Conservation (phyloP, 2,113 vertebrate species). For the Psittacus erithacus region DNA sequence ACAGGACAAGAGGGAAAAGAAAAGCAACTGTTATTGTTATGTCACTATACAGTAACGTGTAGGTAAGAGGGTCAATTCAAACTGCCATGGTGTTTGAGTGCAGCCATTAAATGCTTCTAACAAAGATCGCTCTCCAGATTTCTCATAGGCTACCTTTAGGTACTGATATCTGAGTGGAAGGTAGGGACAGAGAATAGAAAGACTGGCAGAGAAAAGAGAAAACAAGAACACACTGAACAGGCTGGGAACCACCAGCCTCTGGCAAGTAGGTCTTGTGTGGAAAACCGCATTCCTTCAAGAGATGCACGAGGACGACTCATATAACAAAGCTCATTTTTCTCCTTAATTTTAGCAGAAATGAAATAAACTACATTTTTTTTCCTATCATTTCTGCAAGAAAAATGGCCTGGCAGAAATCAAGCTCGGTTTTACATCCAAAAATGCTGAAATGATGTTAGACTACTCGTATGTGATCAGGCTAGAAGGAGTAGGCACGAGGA, state of each 20-base stretch:
- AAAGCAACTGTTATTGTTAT: neutral
- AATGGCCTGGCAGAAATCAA: neutral
- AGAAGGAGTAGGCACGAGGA: constrained; percentile 44
- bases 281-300: neutral
- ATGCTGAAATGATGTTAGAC: neutral
- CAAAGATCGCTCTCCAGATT: neutral
- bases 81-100: neutral
- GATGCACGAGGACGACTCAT: neutral
- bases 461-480: constrained; percentile 24
- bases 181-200: neutral
- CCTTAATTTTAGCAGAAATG: neutral
- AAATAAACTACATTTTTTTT: neutral
- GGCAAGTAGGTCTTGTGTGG: neutral
- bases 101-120: neutral
- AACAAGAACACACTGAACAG: neutral
- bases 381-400: neutral
- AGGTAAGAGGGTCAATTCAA: neutral
- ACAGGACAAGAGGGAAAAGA: neutral
- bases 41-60: neutral
- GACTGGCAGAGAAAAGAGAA: neutral
- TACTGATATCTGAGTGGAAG: neutral
- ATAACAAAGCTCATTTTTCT: neutral
- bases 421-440: constrained; percentile 24
- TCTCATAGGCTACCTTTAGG: neutral
- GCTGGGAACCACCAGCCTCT: neutral